phyloP scores from a whole-genome alignment of 1,140 invertebrate genomes.

The Saccostrea glomerata region DNA sequence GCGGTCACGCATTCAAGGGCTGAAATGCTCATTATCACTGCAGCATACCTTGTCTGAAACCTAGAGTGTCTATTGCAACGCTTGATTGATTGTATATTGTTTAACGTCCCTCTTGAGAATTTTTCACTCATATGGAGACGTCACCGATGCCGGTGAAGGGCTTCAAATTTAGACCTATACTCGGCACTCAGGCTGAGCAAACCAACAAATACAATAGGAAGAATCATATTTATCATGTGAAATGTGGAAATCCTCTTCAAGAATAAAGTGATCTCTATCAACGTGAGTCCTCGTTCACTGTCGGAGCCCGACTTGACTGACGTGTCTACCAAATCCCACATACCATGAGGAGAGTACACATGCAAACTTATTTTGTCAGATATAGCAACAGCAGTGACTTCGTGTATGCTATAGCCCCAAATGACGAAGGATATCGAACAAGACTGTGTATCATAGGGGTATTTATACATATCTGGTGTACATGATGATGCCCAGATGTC shows the following conservation, averaged over 20 bases:
- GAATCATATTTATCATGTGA: slow-evolving; percentile 45
- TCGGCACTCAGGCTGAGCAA: no score
- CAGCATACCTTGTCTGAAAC: no score
- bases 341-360: slow-evolving; percentile 30
- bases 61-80: no score
- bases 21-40: no score
- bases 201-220: slow-evolving; percentile 41
- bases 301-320: not conserved
- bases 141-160: no score
- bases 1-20: no score
- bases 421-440: slow-evolving; percentile 8
- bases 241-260: slow-evolving; percentile 42
- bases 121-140: no score
- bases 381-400: not conserved
- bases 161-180: no score
- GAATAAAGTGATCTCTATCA: slow-evolving; percentile 11
- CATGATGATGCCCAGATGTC: slow-evolving; percentile 10
- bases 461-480: slow-evolving; percentile 26
- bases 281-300: not conserved
- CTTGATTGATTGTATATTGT: no score
- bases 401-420: slow-evolving; percentile 23
- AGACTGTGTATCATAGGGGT: slow-evolving; percentile 42
- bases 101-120: no score
- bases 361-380: not conserved
- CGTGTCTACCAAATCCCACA: slow-evolving; percentile 38